Conservation (phyloP, 2,113 vertebrate genomes). For the Gymnarchus niloticus region DNA sequence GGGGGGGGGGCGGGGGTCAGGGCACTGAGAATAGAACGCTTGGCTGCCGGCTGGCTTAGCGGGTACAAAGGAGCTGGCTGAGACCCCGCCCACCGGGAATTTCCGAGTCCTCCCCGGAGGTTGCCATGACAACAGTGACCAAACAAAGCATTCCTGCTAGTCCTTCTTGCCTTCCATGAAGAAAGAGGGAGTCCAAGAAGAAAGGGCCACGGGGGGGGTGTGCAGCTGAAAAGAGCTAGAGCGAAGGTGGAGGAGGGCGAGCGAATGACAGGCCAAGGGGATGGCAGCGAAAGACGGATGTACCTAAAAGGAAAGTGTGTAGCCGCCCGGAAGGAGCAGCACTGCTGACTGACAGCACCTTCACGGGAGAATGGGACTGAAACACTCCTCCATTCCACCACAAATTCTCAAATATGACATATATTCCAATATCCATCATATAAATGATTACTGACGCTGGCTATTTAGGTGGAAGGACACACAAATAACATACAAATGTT, state of each 20-base stretch:
- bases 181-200: conserved; percentile 19
- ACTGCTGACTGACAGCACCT: not conserved
- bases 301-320: not conserved
- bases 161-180: conserved; percentile 65
- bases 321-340: not conserved
- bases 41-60: conserved; percentile 23
- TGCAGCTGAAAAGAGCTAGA: conserved; percentile 2
- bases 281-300: conserved; percentile 12
- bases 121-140: conserved; percentile 68
- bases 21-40: conserved; percentile 44
- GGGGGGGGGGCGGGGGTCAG: not conserved
- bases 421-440: no score
- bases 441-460: no score
- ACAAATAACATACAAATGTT: not conserved
- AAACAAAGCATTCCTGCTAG: conserved; percentile 76
- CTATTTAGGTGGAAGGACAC: not conserved
- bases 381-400: not conserved
- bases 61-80: conserved; percentile 58
- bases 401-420: not conserved
- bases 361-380: not conserved
- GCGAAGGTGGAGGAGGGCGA: conserved; percentile 46
- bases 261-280: not conserved
- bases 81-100: conserved; percentile 67
- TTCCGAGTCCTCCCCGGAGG: conserved; percentile 65
- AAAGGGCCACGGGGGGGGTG: no score